Percentiles rank a stretch among this genome's conserved stretches.
phyloP scores from a whole-genome alignment of 2,888 invertebrate species.

The Drosophila lacicola region DNA sequence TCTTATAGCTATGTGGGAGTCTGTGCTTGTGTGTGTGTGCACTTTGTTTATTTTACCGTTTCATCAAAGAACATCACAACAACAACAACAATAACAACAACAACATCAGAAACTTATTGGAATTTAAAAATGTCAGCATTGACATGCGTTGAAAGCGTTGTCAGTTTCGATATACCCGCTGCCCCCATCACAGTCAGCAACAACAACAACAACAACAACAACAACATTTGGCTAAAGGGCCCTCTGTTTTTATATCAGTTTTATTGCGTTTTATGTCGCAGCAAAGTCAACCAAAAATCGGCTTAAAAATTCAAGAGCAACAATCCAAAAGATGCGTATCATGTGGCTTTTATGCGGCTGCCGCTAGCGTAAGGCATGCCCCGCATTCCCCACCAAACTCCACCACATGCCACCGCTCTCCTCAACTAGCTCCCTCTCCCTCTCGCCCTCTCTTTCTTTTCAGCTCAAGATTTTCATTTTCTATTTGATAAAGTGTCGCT shows the following conservation, averaged over 20 bases:
- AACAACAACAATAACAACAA: conserved; percentile 18
- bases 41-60: conserved; percentile 51
- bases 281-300: conserved; percentile 58
- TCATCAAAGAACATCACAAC: conserved; percentile 42
- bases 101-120: conserved; percentile 57
- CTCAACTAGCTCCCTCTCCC: background rate
- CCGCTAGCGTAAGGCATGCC: conserved; percentile 32
- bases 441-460: background rate
- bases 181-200: conserved; percentile 1
- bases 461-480: conserved; percentile 57
- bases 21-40: background rate
- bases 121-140: conserved; percentile 70
- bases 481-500: conserved; percentile 61
- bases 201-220: conserved; percentile 21
- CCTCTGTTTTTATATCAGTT: conserved; percentile 50
- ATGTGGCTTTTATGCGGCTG: conserved; percentile 60
- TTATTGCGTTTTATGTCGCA: conserved; percentile 73
- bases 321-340: conserved; percentile 73
- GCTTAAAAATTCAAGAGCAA: conserved; percentile 62
- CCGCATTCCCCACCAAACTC: background rate
- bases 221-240: conserved; percentile 9
- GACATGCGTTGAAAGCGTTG: conserved; percentile 65
- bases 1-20: background rate
- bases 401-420: no score
- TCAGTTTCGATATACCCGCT: conserved; percentile 30